These are phyloP conservation scores for Megalops cyprinoides DNA, from an alignment of 2,797 vertebrate genomes.

Conservation along the genomic window DNA sequence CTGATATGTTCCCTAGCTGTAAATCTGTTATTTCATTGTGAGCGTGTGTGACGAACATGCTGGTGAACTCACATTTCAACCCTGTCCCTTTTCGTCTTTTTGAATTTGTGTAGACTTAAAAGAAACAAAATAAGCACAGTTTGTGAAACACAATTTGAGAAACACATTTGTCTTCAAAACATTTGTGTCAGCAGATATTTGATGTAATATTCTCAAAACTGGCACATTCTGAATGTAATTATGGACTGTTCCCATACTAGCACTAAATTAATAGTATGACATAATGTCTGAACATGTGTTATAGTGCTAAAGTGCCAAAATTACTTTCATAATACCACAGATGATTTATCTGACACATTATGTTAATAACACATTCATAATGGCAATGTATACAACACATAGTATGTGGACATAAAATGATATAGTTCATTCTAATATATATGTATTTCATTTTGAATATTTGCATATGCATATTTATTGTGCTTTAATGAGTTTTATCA, in stretches of 20 bases:
- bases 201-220: too few species aligned
- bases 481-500: too few species aligned
- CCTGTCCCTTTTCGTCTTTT: conserved; percentile 10
- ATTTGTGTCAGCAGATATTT: too few species aligned
- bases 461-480: too few species aligned
- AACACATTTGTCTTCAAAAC: too few species aligned
- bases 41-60: conserved; percentile 11
- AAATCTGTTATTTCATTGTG: not conserved
- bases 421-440: conserved; percentile 33
- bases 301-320: conserved; percentile 36
- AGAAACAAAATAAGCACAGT: too few species aligned
- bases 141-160: too few species aligned
- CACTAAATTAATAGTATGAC: conserved; percentile 22
- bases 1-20: not conserved
- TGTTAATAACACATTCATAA: conserved; percentile 49
- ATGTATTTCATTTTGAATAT: too few species aligned
- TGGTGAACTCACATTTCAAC: conserved; percentile 26
- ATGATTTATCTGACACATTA: conserved; percentile 44
- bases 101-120: not conserved
- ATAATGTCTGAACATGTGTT: conserved; percentile 21
- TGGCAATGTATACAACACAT: conserved; percentile 35
- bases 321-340: conserved; percentile 36
- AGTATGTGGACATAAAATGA: conserved; percentile 48
- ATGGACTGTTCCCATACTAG: not conserved
- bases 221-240: not conserved